A percentile compares a stretch with the other conserved stretches of the same genome.
Conservation (phyloP, 2,888 invertebrate species). For the Coleophora deauratella region DNA sequence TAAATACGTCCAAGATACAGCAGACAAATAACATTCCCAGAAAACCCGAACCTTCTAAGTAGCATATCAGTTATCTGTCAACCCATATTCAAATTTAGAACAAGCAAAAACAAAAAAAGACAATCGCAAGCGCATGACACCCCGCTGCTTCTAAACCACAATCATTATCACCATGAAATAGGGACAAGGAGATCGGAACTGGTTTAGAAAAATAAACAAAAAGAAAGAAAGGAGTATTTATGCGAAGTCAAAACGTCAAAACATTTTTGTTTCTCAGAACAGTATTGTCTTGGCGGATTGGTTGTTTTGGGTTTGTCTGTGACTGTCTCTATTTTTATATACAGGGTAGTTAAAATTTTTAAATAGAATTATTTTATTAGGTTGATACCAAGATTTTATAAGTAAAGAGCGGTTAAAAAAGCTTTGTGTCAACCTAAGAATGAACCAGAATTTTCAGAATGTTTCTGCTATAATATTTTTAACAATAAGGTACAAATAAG, state of each 20-base stretch:
- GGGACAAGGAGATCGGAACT: conserved; percentile 16
- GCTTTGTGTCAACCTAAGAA: too few species aligned
- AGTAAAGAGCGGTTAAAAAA: too few species aligned
- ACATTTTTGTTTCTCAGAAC: conserved; percentile 44
- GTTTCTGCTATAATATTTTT: too few species aligned
- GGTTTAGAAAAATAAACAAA: conserved; percentile 22
- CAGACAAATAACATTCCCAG: neutral
- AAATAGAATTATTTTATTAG: too few species aligned
- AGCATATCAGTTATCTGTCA: neutral
- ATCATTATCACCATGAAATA: conserved; percentile 44
- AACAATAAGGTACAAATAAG: too few species aligned
- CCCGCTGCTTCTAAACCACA: conserved; percentile 20
- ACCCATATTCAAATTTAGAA: conserved; percentile 17
- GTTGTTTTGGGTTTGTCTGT: conserved; percentile 25
- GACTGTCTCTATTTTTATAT: conserved; percentile 18
- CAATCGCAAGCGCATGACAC: conserved; percentile 15
- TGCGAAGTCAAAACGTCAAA: conserved; percentile 35
- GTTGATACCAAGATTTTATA: too few species aligned
- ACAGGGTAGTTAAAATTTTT: too few species aligned
- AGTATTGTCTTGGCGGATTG: conserved; percentile 37
- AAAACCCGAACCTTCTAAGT: conserved; percentile 1
- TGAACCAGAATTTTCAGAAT: too few species aligned
- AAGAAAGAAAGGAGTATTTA: conserved; percentile 27
- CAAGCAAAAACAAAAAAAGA: conserved; percentile 12
- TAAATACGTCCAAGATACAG: too few species aligned